phyloP scores from a whole-genome alignment of 2,797 vertebrate species.

The Semaprochilodus insignis region DNA sequence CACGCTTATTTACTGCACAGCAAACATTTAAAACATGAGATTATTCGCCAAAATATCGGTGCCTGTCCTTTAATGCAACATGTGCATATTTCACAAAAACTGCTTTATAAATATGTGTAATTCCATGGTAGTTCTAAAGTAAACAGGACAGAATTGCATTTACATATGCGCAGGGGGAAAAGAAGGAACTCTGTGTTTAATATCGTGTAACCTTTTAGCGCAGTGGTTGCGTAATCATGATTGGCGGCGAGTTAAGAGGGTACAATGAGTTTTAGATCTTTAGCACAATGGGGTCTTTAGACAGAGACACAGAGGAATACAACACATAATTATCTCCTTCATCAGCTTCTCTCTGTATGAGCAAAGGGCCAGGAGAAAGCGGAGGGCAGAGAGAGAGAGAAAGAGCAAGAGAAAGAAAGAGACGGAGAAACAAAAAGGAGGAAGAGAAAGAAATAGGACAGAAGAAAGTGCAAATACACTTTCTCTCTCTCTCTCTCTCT shows the following conservation, averaged over 20 bases:
- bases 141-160: slow-evolving; percentile 33
- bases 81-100: not conserved
- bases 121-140: not conserved
- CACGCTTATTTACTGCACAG: not conserved
- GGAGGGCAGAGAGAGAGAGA: not conserved
- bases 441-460: not conserved
- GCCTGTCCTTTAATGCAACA: slow-evolving; percentile 4
- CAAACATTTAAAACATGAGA: slow-evolving; percentile 13
- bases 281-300: not conserved
- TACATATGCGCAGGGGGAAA: not conserved
- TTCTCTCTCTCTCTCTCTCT: no score
- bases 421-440: not conserved
- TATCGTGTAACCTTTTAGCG: not conserved
- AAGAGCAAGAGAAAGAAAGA: not conserved
- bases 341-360: slow-evolving; percentile 21
- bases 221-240: slow-evolving; percentile 12
- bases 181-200: slow-evolving; percentile 8
- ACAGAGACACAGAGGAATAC: slow-evolving; percentile 11
- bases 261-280: slow-evolving; percentile 20
- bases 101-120: slow-evolving; percentile 24
- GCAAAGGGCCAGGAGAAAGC: not conserved
- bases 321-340: slow-evolving; percentile 29
- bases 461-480: not conserved
- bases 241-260: slow-evolving; percentile 3
- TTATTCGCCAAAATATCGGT: slow-evolving; percentile 4